A percentile compares a stretch with the other conserved stretches of the same genome.
Evolutionary conservation across 92 coral and sea anemone genomes (phyloP).

Genomic region (Phenganax subtilis): DNA sequence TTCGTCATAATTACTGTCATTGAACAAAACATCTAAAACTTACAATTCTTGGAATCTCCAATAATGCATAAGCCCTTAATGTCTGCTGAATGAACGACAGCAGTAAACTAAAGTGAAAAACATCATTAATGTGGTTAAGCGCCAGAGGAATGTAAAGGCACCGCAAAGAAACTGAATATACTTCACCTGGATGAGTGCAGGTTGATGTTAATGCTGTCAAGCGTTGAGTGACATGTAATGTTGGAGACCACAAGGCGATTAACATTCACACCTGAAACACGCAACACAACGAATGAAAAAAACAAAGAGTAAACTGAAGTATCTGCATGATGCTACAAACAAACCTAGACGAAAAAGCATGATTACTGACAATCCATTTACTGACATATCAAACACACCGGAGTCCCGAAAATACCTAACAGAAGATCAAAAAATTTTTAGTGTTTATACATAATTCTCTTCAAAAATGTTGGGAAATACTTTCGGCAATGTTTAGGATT

Average conservation of each 20-base stretch:
- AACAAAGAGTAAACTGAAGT: no score
- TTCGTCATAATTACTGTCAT: neutral
- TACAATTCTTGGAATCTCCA: slow-evolving; percentile 26
- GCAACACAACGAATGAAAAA: neutral
- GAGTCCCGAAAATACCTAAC: neutral
- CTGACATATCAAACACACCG: slow-evolving; percentile 5
- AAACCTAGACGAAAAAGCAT: neutral
- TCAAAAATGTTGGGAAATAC: neutral
- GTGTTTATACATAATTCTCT: neutral
- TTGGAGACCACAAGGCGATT: slow-evolving; percentile 21
- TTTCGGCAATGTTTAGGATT: neutral
- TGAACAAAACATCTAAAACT: neutral
- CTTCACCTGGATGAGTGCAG: slow-evolving; percentile 14
- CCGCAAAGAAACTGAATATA: neutral
- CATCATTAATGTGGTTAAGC: neutral
- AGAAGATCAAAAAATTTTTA: neutral
- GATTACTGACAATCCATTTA: slow-evolving; percentile 11
- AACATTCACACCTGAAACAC: neutral
- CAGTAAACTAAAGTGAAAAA: slow-evolving; percentile 11
- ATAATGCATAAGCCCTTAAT: neutral
- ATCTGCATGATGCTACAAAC: neutral
- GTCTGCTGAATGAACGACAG: neutral
- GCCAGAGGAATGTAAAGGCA: neutral
- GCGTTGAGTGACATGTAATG: slow-evolving; percentile 6
- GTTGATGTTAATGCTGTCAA: neutral